phyloP scores from a whole-genome alignment of 2,888 invertebrate genomes.

The Leptopterna dolabrata region DNA sequence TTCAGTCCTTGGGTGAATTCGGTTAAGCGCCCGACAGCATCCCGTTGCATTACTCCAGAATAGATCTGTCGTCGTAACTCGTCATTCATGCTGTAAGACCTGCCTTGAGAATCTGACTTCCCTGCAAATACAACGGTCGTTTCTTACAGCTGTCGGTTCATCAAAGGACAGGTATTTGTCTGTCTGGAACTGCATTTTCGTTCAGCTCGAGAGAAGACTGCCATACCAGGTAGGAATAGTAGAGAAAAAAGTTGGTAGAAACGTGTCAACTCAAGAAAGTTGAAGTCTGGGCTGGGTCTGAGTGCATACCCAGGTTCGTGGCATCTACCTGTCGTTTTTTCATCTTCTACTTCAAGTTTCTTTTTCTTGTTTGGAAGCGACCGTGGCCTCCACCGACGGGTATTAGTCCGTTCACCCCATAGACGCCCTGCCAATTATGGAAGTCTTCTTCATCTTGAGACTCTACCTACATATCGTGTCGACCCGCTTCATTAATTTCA shows the following conservation, averaged over 20 bases:
- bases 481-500: not conserved
- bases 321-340: slow-evolving; percentile 40
- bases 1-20: too few relatives aligned
- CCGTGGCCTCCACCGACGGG: slow-evolving; percentile 43
- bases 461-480: not conserved
- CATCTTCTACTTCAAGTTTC: slow-evolving; percentile 20
- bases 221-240: not conserved
- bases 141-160: not conserved
- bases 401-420: slow-evolving; percentile 49
- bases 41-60: too few relatives aligned
- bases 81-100: too few relatives aligned
- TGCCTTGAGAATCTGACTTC: too few relatives aligned
- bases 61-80: too few relatives aligned
- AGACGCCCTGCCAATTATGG: slow-evolving; percentile 51
- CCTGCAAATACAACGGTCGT: too few relatives aligned
- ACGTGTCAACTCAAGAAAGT: slow-evolving; percentile 37
- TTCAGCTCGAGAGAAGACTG: not conserved
- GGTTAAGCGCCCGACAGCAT: too few relatives aligned
- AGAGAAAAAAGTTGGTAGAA: not conserved
- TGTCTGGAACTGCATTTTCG: not conserved
- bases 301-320: slow-evolving; percentile 24
- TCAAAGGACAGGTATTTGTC: not conserved
- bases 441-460: slow-evolving; percentile 40
- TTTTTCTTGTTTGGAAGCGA: slow-evolving; percentile 19
- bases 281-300: not conserved